Evolutionary conservation across 2,888 invertebrate species (phyloP).

Genomic region (Nephrocerus scutellatus): DNA sequence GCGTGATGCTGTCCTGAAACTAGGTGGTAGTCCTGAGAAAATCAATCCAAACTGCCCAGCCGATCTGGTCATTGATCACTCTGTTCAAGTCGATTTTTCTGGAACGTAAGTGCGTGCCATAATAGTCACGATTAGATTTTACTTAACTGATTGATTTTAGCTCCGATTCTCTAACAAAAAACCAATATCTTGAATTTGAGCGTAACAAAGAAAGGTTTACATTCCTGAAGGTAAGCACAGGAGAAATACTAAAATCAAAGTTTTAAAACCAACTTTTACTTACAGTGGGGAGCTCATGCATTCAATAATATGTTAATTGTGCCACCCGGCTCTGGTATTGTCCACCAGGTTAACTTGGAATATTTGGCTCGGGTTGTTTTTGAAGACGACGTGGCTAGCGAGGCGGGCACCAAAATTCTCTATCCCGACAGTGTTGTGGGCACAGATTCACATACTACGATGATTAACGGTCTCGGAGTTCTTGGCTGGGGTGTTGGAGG

Average conservation of each 20-base stretch:
- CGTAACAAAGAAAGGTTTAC: slow-evolving; percentile 92
- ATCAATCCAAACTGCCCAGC: slow-evolving; percentile 97
- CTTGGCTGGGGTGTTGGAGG: slow-evolving; percentile 95
- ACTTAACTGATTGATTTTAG: slow-evolving; percentile 51
- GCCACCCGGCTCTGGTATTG: slow-evolving; percentile 96
- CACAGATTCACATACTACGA: slow-evolving; percentile 97
- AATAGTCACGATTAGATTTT: slow-evolving; percentile 1
- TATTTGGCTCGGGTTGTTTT: slow-evolving; percentile 90
- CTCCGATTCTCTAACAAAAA: slow-evolving; percentile 79
- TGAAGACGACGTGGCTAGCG: slow-evolving; percentile 49
- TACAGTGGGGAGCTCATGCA: slow-evolving; percentile 91
- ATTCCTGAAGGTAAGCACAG: slow-evolving; percentile 93
- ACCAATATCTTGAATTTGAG: slow-evolving; percentile 91
- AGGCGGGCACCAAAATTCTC: slow-evolving; percentile 49
- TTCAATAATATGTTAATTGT: slow-evolving; percentile 95
- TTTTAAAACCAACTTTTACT: slow-evolving; percentile 1
- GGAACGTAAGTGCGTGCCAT: slow-evolving; percentile 52
- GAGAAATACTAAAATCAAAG: too few relatives aligned
- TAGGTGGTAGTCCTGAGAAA: slow-evolving; percentile 83
- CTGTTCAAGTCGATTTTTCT: slow-evolving; percentile 92
- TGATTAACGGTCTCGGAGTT: slow-evolving; percentile 96
- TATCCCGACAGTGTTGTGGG: slow-evolving; percentile 92
- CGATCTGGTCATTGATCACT: slow-evolving; percentile 97
- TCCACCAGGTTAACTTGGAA: slow-evolving; percentile 97
- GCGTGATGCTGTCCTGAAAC: slow-evolving; percentile 83